Evolutionary conservation across 2,888 invertebrate species (phyloP).

Genomic region (Melieria picta): DNA sequence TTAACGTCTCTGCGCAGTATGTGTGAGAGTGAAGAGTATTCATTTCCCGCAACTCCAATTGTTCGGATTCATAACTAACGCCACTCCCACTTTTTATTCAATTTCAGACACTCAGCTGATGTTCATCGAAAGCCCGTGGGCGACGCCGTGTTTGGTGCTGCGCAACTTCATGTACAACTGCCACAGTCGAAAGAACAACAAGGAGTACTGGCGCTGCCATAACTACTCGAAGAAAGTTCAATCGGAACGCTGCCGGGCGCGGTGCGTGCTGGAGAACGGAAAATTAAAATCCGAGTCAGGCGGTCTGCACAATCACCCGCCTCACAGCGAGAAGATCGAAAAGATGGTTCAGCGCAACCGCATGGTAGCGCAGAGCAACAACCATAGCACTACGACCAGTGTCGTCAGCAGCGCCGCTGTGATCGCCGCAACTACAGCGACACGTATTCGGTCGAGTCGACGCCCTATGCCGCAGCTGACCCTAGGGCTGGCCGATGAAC

Average conservation of each 20-base stretch:
- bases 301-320: constrained; percentile 64
- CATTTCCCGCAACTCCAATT: too few relatives aligned
- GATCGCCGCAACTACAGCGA: neutral
- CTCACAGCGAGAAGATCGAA: constrained; percentile 64
- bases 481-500: constrained; percentile 6
- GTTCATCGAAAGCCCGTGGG: constrained; percentile 66
- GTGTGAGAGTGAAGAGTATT: too few relatives aligned
- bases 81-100: too few relatives aligned
- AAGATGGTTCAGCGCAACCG: constrained; percentile 63
- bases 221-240: constrained; percentile 65
- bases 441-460: neutral
- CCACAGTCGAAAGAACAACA: constrained; percentile 65
- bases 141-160: constrained; percentile 64
- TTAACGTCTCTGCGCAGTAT: too few relatives aligned
- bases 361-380: constrained; percentile 42
- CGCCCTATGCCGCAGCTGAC: neutral
- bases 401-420: neutral
- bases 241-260: constrained; percentile 63
- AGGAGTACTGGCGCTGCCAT: constrained; percentile 66
- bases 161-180: constrained; percentile 65
- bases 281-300: constrained; percentile 63
- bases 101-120: constrained; percentile 52
- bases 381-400: neutral
- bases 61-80: too few relatives aligned
- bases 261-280: constrained; percentile 65